Percentiles rank a stretch among this genome's conserved stretches.
phyloP scores from a whole-genome alignment of 2,888 invertebrate genomes.

The Pediacus dermestoides region DNA sequence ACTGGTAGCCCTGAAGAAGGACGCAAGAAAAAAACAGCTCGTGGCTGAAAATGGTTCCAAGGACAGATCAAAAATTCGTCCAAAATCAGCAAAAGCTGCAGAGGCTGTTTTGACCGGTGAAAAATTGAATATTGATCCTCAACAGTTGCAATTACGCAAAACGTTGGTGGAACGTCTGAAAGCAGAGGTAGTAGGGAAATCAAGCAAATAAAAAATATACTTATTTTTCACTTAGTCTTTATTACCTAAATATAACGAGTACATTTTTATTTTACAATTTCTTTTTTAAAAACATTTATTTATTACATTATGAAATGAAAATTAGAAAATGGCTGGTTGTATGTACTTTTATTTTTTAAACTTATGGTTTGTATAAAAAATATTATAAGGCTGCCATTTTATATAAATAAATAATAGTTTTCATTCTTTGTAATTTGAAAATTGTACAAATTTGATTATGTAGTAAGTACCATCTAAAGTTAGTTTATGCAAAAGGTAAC shows the following conservation, averaged over 20 bases:
- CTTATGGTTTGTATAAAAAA: slow-evolving; percentile 43
- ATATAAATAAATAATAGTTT: slow-evolving; percentile 21
- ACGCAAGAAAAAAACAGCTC: slow-evolving; percentile 78
- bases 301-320: slow-evolving; percentile 38
- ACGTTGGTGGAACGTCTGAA: slow-evolving; percentile 82
- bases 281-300: slow-evolving; percentile 43
- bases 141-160: slow-evolving; percentile 73
- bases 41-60: slow-evolving; percentile 56
- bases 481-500: slow-evolving; percentile 14
- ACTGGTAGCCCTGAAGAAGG: slow-evolving; percentile 82
- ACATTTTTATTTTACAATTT: slow-evolving; percentile 47
- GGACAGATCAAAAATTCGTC: slow-evolving; percentile 47
- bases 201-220: slow-evolving; percentile 11
- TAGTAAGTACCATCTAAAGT: slow-evolving; percentile 19
- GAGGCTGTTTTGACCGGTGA: slow-evolving; percentile 59
- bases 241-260: slow-evolving; percentile 51
- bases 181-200: slow-evolving; percentile 68
- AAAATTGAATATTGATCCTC: slow-evolving; percentile 50
- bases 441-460: slow-evolving; percentile 24
- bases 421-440: slow-evolving; percentile 11
- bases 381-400: slow-evolving; percentile 42
- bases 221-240: slow-evolving; percentile 44
- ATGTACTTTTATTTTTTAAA: slow-evolving; percentile 21
- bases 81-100: slow-evolving; percentile 74
- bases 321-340: slow-evolving; percentile 35